A percentile compares a stretch with the other conserved stretches of the same genome.
These are phyloP conservation scores for Albula goreensis DNA, from an alignment of 2,113 vertebrate genomes.

Conservation along the genomic window DNA sequence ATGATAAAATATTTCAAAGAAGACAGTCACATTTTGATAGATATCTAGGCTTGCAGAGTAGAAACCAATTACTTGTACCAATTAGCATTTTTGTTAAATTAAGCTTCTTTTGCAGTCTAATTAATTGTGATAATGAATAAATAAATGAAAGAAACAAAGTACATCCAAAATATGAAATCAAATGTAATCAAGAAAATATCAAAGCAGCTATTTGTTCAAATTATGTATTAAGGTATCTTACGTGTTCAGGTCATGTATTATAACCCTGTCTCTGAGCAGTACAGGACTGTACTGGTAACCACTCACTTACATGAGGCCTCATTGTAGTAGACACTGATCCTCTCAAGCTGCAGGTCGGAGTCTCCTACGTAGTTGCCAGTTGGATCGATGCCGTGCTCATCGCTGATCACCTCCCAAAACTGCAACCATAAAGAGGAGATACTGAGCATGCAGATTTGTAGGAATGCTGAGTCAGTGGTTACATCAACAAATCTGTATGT, in stretches of 20 bases:
- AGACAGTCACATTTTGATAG: neutral
- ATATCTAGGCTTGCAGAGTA: neutral
- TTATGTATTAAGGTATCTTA: too few species aligned
- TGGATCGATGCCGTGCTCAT: slow-evolving; percentile 83
- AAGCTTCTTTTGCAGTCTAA: too few species aligned
- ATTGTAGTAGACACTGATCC: slow-evolving; percentile 87
- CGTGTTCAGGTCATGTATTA: neutral
- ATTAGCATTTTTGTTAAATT: too few species aligned
- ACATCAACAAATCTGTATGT: neutral
- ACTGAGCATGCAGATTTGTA: neutral
- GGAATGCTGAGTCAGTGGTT: neutral
- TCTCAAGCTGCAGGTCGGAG: slow-evolving; percentile 81
- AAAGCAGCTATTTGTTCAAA: too few species aligned
- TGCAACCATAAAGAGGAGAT: slow-evolving; percentile 38
- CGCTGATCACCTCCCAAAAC: slow-evolving; percentile 88
- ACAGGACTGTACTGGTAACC: neutral
- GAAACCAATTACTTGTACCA: too few species aligned
- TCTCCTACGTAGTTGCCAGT: slow-evolving; percentile 82
- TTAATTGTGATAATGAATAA: too few species aligned
- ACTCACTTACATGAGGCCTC: slow-evolving; percentile 79
- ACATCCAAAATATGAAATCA: too few species aligned
- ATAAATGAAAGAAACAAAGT: too few species aligned
- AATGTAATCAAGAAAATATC: too few species aligned
- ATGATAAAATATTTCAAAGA: neutral
- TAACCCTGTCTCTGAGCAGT: neutral